Conservation (phyloP, 2,888 invertebrate species). For the Trypoxylon attenuatum region DNA sequence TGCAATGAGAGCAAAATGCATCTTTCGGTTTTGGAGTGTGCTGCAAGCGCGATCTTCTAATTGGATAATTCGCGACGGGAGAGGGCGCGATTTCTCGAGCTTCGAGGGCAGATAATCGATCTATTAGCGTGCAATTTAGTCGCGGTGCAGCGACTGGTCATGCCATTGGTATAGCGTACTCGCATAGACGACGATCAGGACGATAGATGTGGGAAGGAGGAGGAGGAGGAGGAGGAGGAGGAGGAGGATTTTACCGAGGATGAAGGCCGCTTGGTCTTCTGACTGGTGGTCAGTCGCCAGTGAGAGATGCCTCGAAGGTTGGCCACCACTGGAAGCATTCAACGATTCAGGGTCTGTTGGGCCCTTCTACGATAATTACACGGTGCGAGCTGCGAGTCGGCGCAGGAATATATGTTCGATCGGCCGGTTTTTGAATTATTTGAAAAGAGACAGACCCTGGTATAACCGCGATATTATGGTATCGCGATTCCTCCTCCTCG, state of each 20-base stretch:
- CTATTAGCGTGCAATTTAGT: conserved; percentile 26
- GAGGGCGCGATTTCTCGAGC: neutral
- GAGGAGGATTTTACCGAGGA: too few relatives aligned
- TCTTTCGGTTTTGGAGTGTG: too few relatives aligned
- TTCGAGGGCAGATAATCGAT: conserved; percentile 17
- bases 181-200: conserved; percentile 16
- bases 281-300: conserved; percentile 68
- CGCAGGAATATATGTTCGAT: conserved; percentile 74
- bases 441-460: conserved; percentile 74
- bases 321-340: conserved; percentile 70
- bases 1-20: too few relatives aligned
- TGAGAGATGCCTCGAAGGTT: conserved; percentile 66
- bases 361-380: conserved; percentile 73
- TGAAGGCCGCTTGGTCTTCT: conserved; percentile 3
- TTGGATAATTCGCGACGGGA: too few relatives aligned
- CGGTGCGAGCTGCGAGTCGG: conserved; percentile 70
- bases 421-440: conserved; percentile 75
- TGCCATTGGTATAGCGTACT: conserved; percentile 13
- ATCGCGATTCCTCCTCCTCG: conserved; percentile 66
- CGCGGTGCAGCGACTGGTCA: conserved; percentile 33
- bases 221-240: neutral
- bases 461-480: conserved; percentile 71
- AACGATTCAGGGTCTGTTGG: conserved; percentile 66
- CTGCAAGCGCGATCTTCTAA: too few relatives aligned
- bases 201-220: too few relatives aligned